Evolutionary conservation across 2,888 invertebrate species (phyloP), one percentile per base, ranked within the genome.

Genomic region (Drosophila nigritarsus): DNA sequence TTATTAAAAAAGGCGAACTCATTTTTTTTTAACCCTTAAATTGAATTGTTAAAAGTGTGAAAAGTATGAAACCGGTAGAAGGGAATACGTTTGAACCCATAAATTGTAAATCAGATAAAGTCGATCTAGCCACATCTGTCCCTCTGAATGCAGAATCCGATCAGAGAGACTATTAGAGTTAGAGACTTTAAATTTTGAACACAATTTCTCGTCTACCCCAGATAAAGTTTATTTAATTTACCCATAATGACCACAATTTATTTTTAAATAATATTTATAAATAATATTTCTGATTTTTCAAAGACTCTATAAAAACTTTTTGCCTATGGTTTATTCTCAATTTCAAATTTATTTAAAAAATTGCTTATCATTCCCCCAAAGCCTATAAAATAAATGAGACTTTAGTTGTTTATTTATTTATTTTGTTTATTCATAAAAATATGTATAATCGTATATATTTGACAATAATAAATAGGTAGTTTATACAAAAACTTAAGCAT

Each of bases 391-490:
- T 11, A 7, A 27, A 3, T 6, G 9, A 20, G 5, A 7, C 1
- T 30, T 8, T 9, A 0, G 1, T 24, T 40, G 2, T 29, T n/a
- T 34, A 38, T 53, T 54, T 36, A 15, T 50, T n/a, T 29, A 29
- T 24, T 54, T 13, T 8, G 7, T 24, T 45, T 59, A 58, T 30
- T 51, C 75, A 64, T 68, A 68, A 27, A 75, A 62, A 56, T 62
- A 55, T 69, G 42, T 45, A 15, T 58, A 64, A 30, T 64, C 38
- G 32, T 78, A 53, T 45, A 45, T 58, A 79, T 61, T 70, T 63
- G 63, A 58, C 69, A 76, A 76, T 76, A 62, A 82, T 79, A 82
- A 76, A 80, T 85, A 85, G 50, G 30, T 75, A 76, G 61, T 80
- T 82, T 82, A 71, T 80, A 82, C 86, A 82, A 71, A 65, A 76